These are phyloP conservation scores for Ditylenchus weischeri DNA, from an alignment of 2,888 invertebrate genomes.

Conservation along the genomic window DNA sequence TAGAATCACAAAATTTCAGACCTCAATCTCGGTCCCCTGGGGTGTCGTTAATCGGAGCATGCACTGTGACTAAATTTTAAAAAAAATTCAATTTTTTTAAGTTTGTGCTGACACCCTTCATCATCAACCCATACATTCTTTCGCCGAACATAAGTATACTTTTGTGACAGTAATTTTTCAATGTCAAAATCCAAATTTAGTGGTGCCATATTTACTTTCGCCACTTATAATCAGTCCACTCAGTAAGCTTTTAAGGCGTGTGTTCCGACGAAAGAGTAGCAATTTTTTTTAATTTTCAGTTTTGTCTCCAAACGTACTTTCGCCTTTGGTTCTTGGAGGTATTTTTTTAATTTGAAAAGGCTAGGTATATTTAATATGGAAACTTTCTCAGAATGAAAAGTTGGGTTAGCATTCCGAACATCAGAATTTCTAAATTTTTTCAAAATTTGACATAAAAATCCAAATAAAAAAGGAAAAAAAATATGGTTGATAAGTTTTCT, in stretches of 20 bases:
- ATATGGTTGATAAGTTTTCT: no score
- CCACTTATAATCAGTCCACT: slow-evolving; percentile 42
- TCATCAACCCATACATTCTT: slow-evolving; percentile 44
- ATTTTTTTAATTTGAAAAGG: neutral
- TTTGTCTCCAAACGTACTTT: slow-evolving; percentile 31
- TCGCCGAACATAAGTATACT: slow-evolving; percentile 1
- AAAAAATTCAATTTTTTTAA: neutral
- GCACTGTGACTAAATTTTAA: no score
- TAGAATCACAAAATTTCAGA: no score
- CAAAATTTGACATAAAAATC: no score
- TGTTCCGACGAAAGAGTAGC: no score
- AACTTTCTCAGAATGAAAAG: no score
- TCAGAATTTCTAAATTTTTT: no score
- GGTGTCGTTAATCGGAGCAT: no score
- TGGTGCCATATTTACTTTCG: slow-evolving; percentile 51
- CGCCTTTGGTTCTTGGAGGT: slow-evolving; percentile 38
- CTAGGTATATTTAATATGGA: no score
- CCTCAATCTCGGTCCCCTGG: no score
- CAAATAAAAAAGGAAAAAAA: no score
- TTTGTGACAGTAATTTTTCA: neutral
- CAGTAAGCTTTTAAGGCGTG: slow-evolving; percentile 11
- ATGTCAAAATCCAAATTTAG: slow-evolving; percentile 42
- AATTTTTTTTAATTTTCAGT: slow-evolving; percentile 32
- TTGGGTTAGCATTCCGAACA: no score
- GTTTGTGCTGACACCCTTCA: slow-evolving; percentile 46